Conservation (phyloP, 1,140 invertebrate species). For the Rhynchophorus ferrugineus region DNA sequence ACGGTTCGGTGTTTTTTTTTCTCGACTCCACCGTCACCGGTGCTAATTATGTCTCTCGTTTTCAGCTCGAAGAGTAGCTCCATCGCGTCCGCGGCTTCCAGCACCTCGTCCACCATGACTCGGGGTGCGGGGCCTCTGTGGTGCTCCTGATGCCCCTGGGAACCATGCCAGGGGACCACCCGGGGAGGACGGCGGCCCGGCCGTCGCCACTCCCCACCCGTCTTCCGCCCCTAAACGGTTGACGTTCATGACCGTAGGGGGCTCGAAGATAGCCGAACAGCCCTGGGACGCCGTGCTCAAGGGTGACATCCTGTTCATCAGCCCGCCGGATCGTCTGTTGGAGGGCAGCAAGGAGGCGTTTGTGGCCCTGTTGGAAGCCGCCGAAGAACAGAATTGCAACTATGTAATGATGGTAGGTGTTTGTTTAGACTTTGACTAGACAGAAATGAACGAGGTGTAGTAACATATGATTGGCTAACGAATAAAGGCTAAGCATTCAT, state of each 20-base stretch:
- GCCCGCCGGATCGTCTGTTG: slow-evolving; percentile 73
- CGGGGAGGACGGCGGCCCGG: background rate
- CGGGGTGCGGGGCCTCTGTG: slow-evolving; percentile 97
- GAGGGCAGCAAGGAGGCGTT: slow-evolving; percentile 90
- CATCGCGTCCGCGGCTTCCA: slow-evolving; percentile 47
- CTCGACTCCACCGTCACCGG: too few relatives aligned
- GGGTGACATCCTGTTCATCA: slow-evolving; percentile 71
- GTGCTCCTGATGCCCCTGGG: slow-evolving; percentile 88
- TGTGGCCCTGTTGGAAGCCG: slow-evolving; percentile 87
- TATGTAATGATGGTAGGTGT: slow-evolving; percentile 62
- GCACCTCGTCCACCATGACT: slow-evolving; percentile 71
- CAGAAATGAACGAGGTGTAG: too few relatives aligned
- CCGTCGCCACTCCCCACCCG: background rate
- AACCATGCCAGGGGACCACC: slow-evolving; percentile 26
- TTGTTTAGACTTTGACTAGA: too few relatives aligned
- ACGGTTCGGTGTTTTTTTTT: too few relatives aligned
- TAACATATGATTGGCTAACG: too few relatives aligned
- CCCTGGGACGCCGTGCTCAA: slow-evolving; percentile 54
- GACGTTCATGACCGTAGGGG: too few relatives aligned
- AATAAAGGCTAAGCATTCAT: too few relatives aligned
- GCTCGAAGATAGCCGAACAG: slow-evolving; percentile 26
- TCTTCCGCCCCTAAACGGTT: too few relatives aligned
- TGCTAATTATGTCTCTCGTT: too few relatives aligned
- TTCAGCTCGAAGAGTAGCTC: too few relatives aligned
- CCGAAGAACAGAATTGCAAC: slow-evolving; percentile 82